Conservation (phyloP, 92 coral and sea anemone species). For the Desmophyllum pertusum region DNA sequence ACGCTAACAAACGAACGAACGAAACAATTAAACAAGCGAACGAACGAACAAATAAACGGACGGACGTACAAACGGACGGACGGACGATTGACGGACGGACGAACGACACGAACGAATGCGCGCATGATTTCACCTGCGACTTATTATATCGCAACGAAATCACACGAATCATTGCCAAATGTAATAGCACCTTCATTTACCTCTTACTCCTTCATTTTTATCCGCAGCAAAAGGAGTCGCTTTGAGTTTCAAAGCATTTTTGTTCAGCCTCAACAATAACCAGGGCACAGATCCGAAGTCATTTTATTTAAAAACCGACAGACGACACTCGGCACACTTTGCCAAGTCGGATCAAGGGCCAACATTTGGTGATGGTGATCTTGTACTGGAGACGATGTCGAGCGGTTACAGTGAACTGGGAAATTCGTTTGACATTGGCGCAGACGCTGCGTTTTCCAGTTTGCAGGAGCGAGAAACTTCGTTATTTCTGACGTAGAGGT, state of each 20-base stretch:
- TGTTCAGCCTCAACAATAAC: constrained; percentile 6
- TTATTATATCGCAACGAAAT: no score
- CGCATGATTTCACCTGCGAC: no score
- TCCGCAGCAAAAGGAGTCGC: not conserved
- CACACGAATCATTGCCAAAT: no score
- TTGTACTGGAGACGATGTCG: constrained; percentile 12
- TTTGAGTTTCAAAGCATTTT: not conserved
- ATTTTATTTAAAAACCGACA: constrained; percentile 1
- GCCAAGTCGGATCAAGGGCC: constrained; percentile 10
- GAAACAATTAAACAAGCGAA: no score
- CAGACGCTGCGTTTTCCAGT: not conserved
- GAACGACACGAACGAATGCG: no score
- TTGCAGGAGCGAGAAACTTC: not conserved
- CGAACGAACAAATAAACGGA: no score
- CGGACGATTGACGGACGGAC: no score
- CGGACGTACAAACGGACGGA: no score
- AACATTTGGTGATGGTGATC: constrained; percentile 29
- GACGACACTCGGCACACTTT: constrained; percentile 5
- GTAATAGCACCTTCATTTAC: no score
- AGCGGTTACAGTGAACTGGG: not conserved
- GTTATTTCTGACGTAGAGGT: constrained; percentile 32
- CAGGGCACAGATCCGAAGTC: not conserved
- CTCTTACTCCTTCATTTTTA: not conserved
- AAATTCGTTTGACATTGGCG: not conserved
- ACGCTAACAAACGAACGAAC: no score